Percentiles rank a stretch among this genome's conserved stretches.
Conservation (phyloP, 1,140 invertebrate genomes). For the Apis dorsata region DNA sequence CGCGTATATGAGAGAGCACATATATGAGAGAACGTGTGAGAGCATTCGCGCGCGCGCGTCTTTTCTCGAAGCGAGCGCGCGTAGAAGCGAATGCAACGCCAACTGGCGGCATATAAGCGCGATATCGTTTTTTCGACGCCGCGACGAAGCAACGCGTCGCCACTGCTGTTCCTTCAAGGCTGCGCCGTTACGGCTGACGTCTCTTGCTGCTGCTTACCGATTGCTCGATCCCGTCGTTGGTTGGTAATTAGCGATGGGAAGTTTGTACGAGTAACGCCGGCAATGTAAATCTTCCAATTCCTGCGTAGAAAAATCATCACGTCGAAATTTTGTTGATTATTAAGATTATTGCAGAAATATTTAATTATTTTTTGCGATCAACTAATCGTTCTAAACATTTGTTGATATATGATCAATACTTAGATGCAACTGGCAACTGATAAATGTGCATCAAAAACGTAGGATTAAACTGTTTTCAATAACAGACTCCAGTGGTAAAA, state of each 20-base stretch:
- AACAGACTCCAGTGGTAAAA: neutral
- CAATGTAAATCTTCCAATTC: conserved; percentile 15
- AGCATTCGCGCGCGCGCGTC: neutral
- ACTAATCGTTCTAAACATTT: neutral
- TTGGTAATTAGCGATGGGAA: conserved; percentile 39
- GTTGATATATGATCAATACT: conserved; percentile 14
- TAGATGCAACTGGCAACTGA: neutral
- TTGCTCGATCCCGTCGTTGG: conserved; percentile 30
- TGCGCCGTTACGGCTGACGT: conserved; percentile 49
- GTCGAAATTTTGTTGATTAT: neutral
- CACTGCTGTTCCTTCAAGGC: conserved; percentile 40
- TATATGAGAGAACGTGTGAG: conserved; percentile 7
- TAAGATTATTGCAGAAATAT: neutral
- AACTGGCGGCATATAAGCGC: neutral
- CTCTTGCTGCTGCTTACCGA: conserved; percentile 30
- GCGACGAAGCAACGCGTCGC: conserved; percentile 33
- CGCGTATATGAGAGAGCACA: conserved; percentile 28
- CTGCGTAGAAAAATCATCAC: neutral
- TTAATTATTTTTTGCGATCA: neutral
- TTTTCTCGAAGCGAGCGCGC: neutral
- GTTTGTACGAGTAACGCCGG: neutral
- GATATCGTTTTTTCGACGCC: conserved; percentile 38
- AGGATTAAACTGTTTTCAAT: conserved; percentile 5
- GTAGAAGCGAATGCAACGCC: neutral
- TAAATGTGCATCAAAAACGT: neutral